Conservation (phyloP, 1,140 invertebrate genomes). For the Drosophila biarmipes region DNA sequence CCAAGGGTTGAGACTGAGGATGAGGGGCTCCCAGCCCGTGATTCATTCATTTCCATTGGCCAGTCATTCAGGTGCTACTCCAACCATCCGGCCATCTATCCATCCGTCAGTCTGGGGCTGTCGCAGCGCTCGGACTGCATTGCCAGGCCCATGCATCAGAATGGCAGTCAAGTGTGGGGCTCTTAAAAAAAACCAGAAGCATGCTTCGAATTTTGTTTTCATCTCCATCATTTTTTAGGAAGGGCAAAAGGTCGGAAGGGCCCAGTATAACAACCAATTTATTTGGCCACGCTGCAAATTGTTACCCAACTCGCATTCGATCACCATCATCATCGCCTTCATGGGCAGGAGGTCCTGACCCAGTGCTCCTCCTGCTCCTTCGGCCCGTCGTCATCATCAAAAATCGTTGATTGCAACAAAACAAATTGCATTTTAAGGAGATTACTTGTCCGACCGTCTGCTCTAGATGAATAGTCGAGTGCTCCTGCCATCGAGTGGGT, state of each 20-base stretch:
- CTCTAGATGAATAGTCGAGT: conserved; percentile 60
- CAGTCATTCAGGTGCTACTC: conserved; percentile 32
- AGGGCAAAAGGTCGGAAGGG: conserved; percentile 4
- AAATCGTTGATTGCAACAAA: conserved; percentile 83
- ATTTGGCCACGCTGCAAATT: conserved; percentile 80
- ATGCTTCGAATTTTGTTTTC: conserved; percentile 77
- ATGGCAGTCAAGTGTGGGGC: conserved; percentile 64
- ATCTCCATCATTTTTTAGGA: conserved; percentile 43
- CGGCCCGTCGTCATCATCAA: conserved; percentile 68
- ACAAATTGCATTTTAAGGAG: conserved; percentile 82
- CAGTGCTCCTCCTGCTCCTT: conserved; percentile 11
- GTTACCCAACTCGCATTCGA: conserved; percentile 79
- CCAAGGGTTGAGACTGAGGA: conserved; percentile 7
- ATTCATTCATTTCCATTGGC: conserved; percentile 74
- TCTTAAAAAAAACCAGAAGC: conserved; percentile 72
- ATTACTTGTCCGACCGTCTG: conserved; percentile 65
- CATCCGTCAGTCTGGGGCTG: conserved; percentile 48
- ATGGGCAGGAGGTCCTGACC: conserved; percentile 27
- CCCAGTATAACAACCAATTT: conserved; percentile 80
- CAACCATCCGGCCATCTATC: conserved; percentile 11
- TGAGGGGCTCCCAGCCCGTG: conserved; percentile 33
- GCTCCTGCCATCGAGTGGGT: conserved; percentile 24
- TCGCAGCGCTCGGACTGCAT: conserved; percentile 74
- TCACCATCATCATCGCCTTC: conserved; percentile 57
- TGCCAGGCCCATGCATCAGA: conserved; percentile 77